Conservation (phyloP, 2,113 vertebrate species). For the Orthonyx spaldingii region DNA sequence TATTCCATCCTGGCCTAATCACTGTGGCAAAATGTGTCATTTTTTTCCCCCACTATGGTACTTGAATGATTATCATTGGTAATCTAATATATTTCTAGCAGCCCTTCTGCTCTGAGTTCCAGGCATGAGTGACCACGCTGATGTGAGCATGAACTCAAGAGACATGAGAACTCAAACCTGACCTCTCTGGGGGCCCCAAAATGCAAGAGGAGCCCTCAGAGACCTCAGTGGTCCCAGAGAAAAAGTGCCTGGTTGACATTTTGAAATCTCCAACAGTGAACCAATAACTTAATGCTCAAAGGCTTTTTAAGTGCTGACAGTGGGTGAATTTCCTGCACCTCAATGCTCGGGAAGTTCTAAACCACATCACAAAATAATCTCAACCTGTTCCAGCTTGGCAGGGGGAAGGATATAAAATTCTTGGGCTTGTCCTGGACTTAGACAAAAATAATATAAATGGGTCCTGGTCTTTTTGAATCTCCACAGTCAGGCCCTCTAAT, state of each 20-base stretch:
- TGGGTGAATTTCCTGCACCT: not conserved
- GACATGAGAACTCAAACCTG: not conserved
- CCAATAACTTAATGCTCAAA: not conserved
- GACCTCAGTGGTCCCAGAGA: not conserved
- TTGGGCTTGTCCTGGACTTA: not conserved
- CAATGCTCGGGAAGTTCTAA: not conserved
- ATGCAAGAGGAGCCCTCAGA: not conserved
- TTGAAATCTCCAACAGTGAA: not conserved
- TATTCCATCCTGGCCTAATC: not conserved
- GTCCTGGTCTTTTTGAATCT: not conserved
- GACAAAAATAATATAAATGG: not conserved
- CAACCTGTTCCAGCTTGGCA: not conserved
- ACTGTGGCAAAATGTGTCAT: not conserved
- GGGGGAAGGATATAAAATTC: not conserved
- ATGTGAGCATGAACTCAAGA: rapidly evolving
- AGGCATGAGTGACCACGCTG: not conserved
- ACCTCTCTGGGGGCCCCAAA: not conserved
- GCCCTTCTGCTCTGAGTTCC: not conserved
- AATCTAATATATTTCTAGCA: not conserved
- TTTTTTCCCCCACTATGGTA: not conserved
- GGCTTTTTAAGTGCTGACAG: not conserved
- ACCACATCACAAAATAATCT: not conserved
- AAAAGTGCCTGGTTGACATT: not conserved
- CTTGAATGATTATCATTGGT: not conserved
- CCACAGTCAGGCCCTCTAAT: not conserved